Conservation (phyloP, 2,888 invertebrate genomes). For the Leuctra nigra region DNA sequence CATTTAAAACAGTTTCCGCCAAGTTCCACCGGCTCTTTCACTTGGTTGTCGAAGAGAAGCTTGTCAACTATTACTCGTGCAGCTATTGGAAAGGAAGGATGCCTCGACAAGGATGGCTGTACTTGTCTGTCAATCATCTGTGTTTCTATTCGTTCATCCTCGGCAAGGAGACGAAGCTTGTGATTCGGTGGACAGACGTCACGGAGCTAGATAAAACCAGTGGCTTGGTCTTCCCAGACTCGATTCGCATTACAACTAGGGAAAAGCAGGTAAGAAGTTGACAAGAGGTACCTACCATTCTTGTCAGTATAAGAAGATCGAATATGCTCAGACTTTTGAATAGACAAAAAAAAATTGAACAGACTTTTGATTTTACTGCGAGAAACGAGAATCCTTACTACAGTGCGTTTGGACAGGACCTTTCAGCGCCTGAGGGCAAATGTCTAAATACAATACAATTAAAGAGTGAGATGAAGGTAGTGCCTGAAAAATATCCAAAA, state of each 20-base stretch:
- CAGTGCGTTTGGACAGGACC: no score
- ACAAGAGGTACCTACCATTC: no score
- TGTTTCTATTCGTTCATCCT: constrained; percentile 95
- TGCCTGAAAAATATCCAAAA: no score
- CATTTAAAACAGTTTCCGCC: constrained; percentile 66
- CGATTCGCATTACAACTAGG: constrained; percentile 77
- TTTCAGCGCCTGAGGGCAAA: no score
- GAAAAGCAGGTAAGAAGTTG: constrained; percentile 61
- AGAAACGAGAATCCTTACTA: no score
- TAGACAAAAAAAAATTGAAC: no score
- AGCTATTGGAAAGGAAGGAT: constrained; percentile 90
- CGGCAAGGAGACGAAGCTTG: constrained; percentile 81
- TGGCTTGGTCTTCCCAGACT: constrained; percentile 73
- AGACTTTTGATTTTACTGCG: no score
- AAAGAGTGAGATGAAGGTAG: no score
- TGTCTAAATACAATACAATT: no score
- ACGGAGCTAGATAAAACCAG: constrained; percentile 71
- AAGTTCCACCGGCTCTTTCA: constrained; percentile 86
- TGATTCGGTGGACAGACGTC: constrained; percentile 87
- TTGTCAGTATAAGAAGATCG: no score
- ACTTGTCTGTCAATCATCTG: constrained; percentile 91
- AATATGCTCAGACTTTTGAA: no score
- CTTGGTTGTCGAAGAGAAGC: constrained; percentile 87
- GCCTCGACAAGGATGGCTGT: constrained; percentile 95
- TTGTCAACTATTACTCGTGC: constrained; percentile 92